These are phyloP conservation scores for Agelaius phoeniceus DNA, from an alignment of 2,113 vertebrate species.

Conservation along the genomic window DNA sequence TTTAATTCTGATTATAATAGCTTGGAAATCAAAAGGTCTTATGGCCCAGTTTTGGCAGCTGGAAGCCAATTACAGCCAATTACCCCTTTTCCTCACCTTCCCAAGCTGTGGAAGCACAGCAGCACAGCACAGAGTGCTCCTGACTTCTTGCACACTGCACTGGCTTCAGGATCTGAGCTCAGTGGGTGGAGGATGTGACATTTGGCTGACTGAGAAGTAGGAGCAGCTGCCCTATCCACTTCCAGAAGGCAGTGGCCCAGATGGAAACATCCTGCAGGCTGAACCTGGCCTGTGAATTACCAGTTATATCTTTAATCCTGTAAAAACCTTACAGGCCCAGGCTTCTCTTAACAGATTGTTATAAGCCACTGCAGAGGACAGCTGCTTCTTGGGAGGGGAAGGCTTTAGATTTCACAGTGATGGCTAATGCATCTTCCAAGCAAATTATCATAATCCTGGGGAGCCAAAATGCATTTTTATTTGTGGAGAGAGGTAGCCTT, in stretches of 20 bases:
- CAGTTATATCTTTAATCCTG: background rate
- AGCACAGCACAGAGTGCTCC: background rate
- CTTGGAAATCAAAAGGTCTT: background rate
- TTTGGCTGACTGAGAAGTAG: background rate
- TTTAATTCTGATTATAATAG: background rate
- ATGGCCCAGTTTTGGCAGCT: background rate
- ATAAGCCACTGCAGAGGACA: background rate
- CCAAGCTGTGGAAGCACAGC: background rate
- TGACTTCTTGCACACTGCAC: background rate
- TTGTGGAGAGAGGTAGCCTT: background rate
- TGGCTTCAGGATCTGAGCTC: background rate
- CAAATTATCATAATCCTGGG: background rate
- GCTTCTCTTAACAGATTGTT: background rate
- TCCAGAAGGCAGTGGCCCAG: background rate
- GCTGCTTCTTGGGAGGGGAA: background rate
- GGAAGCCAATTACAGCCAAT: background rate
- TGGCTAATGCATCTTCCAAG: background rate
- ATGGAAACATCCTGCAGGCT: conserved; percentile 1
- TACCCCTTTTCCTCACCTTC: background rate
- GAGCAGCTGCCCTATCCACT: background rate
- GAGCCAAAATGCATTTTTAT: background rate
- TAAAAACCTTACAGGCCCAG: background rate
- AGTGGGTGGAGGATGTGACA: background rate
- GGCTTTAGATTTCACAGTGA: background rate
- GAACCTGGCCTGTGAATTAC: background rate